Percentiles rank a stretch among this genome's conserved stretches.
These are phyloP conservation scores for Heliconius congener DNA, from an alignment of 1,140 invertebrate species.

Conservation along the genomic window DNA sequence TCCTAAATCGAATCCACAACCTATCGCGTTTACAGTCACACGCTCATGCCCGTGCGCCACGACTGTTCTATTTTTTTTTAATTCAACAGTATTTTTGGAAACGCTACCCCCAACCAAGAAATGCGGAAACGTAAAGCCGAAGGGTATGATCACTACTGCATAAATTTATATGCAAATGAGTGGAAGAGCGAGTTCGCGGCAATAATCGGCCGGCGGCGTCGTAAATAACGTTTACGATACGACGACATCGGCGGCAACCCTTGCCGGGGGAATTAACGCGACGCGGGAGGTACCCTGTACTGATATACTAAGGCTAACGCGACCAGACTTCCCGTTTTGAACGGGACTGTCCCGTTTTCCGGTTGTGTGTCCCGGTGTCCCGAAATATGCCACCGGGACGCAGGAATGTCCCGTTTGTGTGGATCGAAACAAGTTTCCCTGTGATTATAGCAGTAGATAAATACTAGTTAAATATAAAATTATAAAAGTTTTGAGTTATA, in stretches of 20 bases:
- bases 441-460: too few relatives aligned
- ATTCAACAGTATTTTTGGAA: constrained; percentile 18
- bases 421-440: too few relatives aligned
- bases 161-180: constrained; percentile 77
- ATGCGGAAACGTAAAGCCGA: constrained; percentile 48
- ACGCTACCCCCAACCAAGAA: constrained; percentile 31
- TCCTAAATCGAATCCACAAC: too few relatives aligned
- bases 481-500: too few relatives aligned
- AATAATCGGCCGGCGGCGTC: constrained; percentile 61
- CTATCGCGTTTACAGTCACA: too few relatives aligned
- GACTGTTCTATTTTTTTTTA: not conserved
- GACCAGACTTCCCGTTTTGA: too few relatives aligned
- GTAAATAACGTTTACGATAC: constrained; percentile 74
- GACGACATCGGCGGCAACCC: constrained; percentile 66
- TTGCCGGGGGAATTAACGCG: constrained; percentile 63
- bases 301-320: constrained; percentile 21
- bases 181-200: constrained; percentile 62
- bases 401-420: too few relatives aligned
- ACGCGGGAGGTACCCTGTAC: constrained; percentile 52
- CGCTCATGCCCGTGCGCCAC: too few relatives aligned
- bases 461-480: too few relatives aligned
- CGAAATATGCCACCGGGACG: too few relatives aligned
- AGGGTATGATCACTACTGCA: constrained; percentile 59
- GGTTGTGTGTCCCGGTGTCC: too few relatives aligned
- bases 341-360: too few relatives aligned